phyloP scores from a whole-genome alignment of 2,113 vertebrate genomes.

The Oxygymnocypris stewartii region DNA sequence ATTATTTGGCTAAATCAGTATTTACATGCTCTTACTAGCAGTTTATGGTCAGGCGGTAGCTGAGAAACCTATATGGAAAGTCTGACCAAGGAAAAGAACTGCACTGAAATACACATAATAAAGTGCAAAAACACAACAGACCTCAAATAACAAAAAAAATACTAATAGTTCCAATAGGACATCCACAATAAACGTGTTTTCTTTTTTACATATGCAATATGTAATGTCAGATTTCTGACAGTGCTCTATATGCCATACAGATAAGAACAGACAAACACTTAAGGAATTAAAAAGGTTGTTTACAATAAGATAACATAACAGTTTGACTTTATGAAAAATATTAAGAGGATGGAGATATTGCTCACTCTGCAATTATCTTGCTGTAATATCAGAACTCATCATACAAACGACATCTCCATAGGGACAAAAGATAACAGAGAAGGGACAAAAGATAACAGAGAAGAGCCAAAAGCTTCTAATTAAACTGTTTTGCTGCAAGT shows the following conservation, averaged over 20 bases:
- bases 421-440: too few species aligned
- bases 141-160: not conserved
- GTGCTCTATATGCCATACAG: not conserved
- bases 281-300: not conserved
- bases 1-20: conserved; percentile 54
- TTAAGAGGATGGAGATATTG: not conserved
- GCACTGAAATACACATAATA: not conserved
- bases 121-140: not conserved
- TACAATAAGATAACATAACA: not conserved
- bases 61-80: not conserved
- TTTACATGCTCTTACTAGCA: conserved; percentile 54
- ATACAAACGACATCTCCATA: conserved; percentile 47
- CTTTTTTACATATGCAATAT: not conserved
- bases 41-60: conserved; percentile 54
- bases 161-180: not conserved
- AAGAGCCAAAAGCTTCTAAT: conserved; percentile 28
- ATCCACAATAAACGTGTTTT: not conserved
- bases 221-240: not conserved
- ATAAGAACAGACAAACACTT: not conserved
- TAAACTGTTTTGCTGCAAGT: conserved; percentile 31
- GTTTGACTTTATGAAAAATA: not conserved
- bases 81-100: not conserved
- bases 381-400: conserved; percentile 40
- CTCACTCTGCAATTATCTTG: conserved; percentile 37
- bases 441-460: too few species aligned